Base-by-base conservation (phyloP, 1,140 invertebrate genomes). In the Pseudomyrmex cubaensis region DNA sequence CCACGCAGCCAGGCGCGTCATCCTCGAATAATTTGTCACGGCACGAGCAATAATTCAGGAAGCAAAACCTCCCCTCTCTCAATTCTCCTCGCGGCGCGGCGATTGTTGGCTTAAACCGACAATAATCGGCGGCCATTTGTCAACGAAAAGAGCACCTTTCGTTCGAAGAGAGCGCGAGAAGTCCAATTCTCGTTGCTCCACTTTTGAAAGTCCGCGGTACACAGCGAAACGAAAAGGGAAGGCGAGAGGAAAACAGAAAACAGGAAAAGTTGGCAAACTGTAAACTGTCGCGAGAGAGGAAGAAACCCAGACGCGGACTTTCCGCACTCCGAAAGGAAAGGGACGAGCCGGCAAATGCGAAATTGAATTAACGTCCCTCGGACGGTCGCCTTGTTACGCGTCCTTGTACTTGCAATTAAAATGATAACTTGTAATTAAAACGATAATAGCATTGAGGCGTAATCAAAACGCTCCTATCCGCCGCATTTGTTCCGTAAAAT, bases 21-120 rank as follows among this genome's bases (percentile, higher is more conserved):
- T 82, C 54, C 85, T 87, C 83, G 70, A 87, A 82, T 87, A 87
- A 88, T 88, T 87, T 85, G 76, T 88, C 87, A 88, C 69, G n/a
- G 46, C 13, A 17, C 54, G 1, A 22, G 67, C 62, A 77, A 87
- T 87, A 88, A 89, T 88, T 88, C 67, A 64, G 72, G 13, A 74
- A 52, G 50, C 35, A 35, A 35, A 25, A 22, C 12, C 17, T 17
- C 22, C 12, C 54, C 35, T 15, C 12, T 17, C 74, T 46, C 57
- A 46, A 52, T 22, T 66, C 80, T 59, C 52, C 57, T 10, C 72
- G 7, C 62, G 5, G 5, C 35, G 17, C 59, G 57, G 20, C 5
- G 35, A 35, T 72, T 70, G 57, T 25, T 20, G 25, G 72, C 67
- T 87, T 50, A 61, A 73, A 82, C 69, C 63, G 48, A 56, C 74